Evolutionary conservation across 2,888 invertebrate genomes (phyloP).

Genomic region (Oegoconia quadripuncta): DNA sequence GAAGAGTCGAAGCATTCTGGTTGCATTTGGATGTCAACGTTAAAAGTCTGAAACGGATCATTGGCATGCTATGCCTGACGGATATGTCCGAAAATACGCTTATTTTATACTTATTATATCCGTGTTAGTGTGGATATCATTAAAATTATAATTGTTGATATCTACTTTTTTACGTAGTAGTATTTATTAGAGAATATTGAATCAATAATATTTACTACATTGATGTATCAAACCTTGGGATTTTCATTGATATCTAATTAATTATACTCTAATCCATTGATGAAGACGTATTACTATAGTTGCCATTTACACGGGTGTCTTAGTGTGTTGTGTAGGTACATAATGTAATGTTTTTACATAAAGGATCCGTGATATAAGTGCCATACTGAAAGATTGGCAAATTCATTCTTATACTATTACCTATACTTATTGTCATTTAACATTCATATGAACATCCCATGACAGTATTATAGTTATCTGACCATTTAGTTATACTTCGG

Average conservation of each 20-base stretch:
- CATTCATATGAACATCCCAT: slow-evolving; percentile 3
- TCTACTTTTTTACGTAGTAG: slow-evolving; percentile 64
- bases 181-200: slow-evolving; percentile 49
- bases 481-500: slow-evolving; percentile 14
- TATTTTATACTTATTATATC: slow-evolving; percentile 74
- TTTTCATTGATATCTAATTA: slow-evolving; percentile 38
- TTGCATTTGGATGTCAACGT: slow-evolving; percentile 45
- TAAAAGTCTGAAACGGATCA: slow-evolving; percentile 73
- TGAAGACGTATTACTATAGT: slow-evolving; percentile 22
- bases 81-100: slow-evolving; percentile 75
- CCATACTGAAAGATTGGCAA: slow-evolving; percentile 58
- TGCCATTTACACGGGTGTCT: slow-evolving; percentile 45
- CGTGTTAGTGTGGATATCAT: slow-evolving; percentile 66
- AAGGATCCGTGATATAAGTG: slow-evolving; percentile 63
- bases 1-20: slow-evolving; percentile 15
- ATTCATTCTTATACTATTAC: slow-evolving; percentile 10
- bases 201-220: slow-evolving; percentile 39
- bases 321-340: slow-evolving; percentile 32
- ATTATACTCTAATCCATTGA: slow-evolving; percentile 23
- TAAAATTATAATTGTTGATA: slow-evolving; percentile 60
- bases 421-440: background rate
- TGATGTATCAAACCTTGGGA: slow-evolving; percentile 42
- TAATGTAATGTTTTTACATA: slow-evolving; percentile 36
- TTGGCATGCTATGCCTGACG: slow-evolving; percentile 55
- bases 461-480: slow-evolving; percentile 2